phyloP scores from a whole-genome alignment of 2,113 vertebrate species.

The Marmota flaviventris region DNA sequence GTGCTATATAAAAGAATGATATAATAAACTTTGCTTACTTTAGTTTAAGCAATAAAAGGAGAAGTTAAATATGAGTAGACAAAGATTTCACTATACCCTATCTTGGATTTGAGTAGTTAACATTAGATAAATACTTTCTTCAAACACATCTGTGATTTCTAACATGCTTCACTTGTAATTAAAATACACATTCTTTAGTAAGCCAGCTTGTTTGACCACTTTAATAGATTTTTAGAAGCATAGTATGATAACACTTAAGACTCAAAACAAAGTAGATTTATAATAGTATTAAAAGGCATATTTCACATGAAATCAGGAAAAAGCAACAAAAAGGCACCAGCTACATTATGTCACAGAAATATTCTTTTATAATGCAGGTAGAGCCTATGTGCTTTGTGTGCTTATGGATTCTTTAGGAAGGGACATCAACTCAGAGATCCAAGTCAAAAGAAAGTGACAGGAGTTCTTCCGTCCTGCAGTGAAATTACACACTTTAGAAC shows the following conservation, averaged over 20 bases:
- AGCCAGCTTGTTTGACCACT: not conserved
- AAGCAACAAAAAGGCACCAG: not conserved
- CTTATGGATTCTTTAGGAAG: not conserved
- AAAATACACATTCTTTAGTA: not conserved
- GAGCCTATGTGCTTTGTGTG: not conserved
- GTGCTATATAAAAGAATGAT: not conserved
- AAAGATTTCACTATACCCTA: not conserved
- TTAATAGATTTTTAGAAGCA: not conserved
- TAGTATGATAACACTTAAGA: not conserved
- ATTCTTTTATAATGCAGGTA: not conserved
- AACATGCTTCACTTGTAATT: not conserved
- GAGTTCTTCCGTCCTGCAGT: rapidly evolving
- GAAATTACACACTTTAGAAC: not conserved
- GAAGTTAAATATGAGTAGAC: not conserved
- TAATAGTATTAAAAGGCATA: not conserved
- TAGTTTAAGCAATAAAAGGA: not conserved
- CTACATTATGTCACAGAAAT: not conserved
- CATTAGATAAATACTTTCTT: not conserved
- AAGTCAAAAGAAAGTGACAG: not conserved
- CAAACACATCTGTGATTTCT: not conserved
- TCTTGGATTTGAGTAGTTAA: not conserved
- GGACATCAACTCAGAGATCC: not conserved
- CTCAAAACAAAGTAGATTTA: not conserved
- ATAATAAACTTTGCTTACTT: not conserved
- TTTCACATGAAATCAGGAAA: not conserved